Conservation (phyloP, 2,113 vertebrate species). For the Bos javanicus region DNA sequence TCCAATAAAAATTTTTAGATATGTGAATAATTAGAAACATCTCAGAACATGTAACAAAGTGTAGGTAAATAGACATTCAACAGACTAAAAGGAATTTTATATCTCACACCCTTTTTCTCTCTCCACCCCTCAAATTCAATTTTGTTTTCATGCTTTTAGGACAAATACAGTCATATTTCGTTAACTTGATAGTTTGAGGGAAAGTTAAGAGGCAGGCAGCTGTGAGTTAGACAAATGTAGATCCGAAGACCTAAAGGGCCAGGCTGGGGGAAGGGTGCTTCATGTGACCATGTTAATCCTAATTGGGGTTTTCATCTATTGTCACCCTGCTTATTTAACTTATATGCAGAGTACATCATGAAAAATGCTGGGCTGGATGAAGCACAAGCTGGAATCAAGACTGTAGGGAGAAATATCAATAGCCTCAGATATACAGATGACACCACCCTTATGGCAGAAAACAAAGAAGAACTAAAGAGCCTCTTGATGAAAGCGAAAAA, state of each 20-base stretch:
- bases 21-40: not conserved
- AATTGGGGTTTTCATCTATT: not conserved
- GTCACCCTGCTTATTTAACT: not conserved
- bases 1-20: not conserved
- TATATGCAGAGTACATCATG: not conserved
- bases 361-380: not conserved
- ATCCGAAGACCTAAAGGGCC: no score
- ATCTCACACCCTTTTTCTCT: not conserved
- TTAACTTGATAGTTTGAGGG: not conserved
- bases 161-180: not conserved
- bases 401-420: not conserved
- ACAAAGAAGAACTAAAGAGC: not conserved
- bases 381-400: not conserved
- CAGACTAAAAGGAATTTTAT: not conserved
- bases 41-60: not conserved
- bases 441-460: not conserved
- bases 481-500: not conserved
- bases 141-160: not conserved
- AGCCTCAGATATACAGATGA: not conserved
- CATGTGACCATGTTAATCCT: not conserved
- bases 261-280: not conserved
- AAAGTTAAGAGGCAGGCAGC: not conserved
- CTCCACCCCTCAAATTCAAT: not conserved
- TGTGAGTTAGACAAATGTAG: rapidly evolving
- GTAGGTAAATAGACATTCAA: rapidly evolving